Evolutionary conservation across 2,888 invertebrate species (phyloP).

Genomic region (Sminthurides aquaticus): DNA sequence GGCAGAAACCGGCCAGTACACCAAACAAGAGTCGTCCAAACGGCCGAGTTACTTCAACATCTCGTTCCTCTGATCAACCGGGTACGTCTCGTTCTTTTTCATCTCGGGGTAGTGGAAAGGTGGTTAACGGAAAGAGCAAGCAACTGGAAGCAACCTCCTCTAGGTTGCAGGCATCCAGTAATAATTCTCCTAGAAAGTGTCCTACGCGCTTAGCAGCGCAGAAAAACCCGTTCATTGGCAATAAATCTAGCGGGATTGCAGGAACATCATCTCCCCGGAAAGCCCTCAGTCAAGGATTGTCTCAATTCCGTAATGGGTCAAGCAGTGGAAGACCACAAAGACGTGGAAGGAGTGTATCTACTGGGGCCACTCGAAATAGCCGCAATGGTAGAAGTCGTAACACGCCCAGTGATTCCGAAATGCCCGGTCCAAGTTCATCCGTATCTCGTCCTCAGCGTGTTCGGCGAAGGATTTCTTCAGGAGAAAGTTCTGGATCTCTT

Average conservation of each 20-base stretch:
- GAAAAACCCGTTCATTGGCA: conserved; percentile 28
- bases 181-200: conserved; percentile 35
- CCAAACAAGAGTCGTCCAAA: neutral
- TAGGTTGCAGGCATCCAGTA: neutral
- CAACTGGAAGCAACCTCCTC: neutral
- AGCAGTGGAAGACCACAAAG: neutral
- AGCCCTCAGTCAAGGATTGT: neutral
- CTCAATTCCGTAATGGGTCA: too few relatives aligned
- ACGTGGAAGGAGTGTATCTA: too few relatives aligned
- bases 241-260: conserved; percentile 11
- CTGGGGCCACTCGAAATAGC: neutral
- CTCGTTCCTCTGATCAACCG: neutral
- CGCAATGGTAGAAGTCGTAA: neutral
- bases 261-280: conserved; percentile 6
- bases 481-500: conserved; percentile 26
- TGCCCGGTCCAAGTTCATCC: neutral
- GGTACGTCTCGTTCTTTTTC: conserved; percentile 3
- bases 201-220: conserved; percentile 30
- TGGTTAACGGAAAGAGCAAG: conserved; percentile 13
- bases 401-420: neutral
- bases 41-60: neutral
- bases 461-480: conserved; percentile 33
- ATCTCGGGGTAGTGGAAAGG: neutral
- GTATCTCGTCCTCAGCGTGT: neutral
- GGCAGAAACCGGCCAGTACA: too few relatives aligned